Percentiles rank a stretch among this genome's conserved stretches.
These are phyloP conservation scores for Sminthurides aquaticus DNA, from an alignment of 2,888 invertebrate species.

Conservation along the genomic window DNA sequence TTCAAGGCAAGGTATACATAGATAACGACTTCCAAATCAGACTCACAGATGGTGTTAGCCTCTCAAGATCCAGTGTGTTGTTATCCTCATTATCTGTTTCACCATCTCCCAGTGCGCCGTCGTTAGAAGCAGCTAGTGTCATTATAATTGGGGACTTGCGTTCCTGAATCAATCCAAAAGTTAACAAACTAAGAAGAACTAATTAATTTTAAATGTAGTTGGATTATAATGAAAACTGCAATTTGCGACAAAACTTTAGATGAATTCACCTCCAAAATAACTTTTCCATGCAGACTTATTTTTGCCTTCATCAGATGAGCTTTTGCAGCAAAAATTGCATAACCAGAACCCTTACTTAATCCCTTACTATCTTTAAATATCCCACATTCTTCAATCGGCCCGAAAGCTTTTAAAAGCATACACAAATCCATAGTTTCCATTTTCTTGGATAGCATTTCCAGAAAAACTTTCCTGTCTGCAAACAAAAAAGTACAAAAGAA, in stretches of 20 bases:
- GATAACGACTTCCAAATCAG: not conserved
- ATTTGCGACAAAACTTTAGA: no score
- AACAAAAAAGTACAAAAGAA: no score
- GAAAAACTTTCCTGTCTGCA: constrained; percentile 92
- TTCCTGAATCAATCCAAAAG: no score
- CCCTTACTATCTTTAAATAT: constrained; percentile 90
- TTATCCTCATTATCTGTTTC: no score
- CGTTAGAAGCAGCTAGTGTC: no score
- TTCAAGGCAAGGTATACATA: not conserved
- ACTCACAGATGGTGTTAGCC: constrained; percentile 1
- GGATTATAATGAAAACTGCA: no score
- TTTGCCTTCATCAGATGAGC: constrained; percentile 95
- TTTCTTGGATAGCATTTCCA: constrained; percentile 97
- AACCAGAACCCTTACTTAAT: constrained; percentile 95
- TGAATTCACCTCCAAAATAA: constrained; percentile 1
- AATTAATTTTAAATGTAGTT: no score
- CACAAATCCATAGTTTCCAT: constrained; percentile 89
- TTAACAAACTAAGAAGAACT: no score
- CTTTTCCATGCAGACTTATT: constrained; percentile 64
- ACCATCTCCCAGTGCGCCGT: no score
- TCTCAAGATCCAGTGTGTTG: no score
- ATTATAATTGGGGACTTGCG: no score
- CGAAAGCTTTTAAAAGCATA: constrained; percentile 83
- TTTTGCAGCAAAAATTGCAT: constrained; percentile 95
- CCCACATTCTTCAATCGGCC: constrained; percentile 96